Evolutionary conservation across 2,113 vertebrate genomes (phyloP).

Genomic region (Solea solea): DNA sequence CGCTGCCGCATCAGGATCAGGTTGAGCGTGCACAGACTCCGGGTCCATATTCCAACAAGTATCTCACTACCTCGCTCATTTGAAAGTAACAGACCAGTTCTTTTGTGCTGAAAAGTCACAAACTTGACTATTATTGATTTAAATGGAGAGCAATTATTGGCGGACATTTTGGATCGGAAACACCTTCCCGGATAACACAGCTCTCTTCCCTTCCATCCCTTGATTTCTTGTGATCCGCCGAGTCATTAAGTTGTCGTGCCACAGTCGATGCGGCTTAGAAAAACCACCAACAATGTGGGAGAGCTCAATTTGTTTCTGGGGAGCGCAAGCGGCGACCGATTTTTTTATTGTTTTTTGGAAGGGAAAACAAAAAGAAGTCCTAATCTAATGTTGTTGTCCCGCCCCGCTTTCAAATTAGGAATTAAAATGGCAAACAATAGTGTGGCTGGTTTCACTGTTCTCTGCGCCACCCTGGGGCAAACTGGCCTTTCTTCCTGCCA

Average conservation of each 20-base stretch:
- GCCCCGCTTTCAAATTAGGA: slow-evolving; percentile 63
- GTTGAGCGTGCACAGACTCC: too few species aligned
- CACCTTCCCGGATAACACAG: neutral
- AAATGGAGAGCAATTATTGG: slow-evolving; percentile 14
- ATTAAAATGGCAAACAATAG: slow-evolving; percentile 72
- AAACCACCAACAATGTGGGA: slow-evolving; percentile 34
- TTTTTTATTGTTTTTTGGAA: slow-evolving; percentile 35
- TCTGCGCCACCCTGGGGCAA: slow-evolving; percentile 44
- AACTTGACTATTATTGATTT: slow-evolving; percentile 1
- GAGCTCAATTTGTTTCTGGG: slow-evolving; percentile 33
- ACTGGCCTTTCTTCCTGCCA: slow-evolving; percentile 40
- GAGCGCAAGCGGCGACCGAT: slow-evolving; percentile 18
- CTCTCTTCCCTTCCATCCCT: slow-evolving; percentile 11
- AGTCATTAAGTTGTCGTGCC: slow-evolving; percentile 44
- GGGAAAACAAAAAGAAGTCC: slow-evolving; percentile 37
- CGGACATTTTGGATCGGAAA: slow-evolving; percentile 11
- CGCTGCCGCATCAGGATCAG: too few species aligned
- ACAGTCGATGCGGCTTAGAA: slow-evolving; percentile 43
- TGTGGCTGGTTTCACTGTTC: slow-evolving; percentile 48
- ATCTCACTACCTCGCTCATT: too few species aligned
- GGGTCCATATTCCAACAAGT: too few species aligned
- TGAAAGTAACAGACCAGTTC: too few species aligned
- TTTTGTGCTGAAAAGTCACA: too few species aligned
- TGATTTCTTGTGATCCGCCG: slow-evolving; percentile 35
- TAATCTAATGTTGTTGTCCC: slow-evolving; percentile 69